Percentiles rank a stretch among this genome's conserved stretches.
These are phyloP conservation scores for Trachelus troglodyta DNA, from an alignment of 2,888 invertebrate genomes.

Conservation along the genomic window DNA sequence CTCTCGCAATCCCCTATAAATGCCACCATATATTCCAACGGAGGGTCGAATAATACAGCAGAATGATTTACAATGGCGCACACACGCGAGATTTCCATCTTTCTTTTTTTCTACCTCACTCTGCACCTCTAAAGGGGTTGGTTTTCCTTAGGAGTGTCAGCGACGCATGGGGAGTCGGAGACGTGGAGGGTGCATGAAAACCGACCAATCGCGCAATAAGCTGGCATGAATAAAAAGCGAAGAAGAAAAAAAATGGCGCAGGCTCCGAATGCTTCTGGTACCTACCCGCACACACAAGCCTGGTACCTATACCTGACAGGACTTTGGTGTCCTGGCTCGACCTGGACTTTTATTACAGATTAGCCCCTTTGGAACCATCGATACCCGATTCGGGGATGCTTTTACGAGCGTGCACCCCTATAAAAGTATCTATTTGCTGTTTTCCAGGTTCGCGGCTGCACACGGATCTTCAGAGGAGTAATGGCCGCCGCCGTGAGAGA, in stretches of 20 bases:
- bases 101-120: background rate
- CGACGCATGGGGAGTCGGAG: background rate
- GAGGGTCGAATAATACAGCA: background rate
- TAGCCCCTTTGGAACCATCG: slow-evolving; percentile 62
- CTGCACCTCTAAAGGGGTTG: background rate
- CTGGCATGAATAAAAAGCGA: background rate
- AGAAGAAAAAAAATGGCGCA: background rate
- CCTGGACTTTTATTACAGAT: slow-evolving; percentile 59
- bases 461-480: background rate
- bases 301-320: background rate
- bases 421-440: slow-evolving; percentile 61
- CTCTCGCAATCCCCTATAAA: background rate
- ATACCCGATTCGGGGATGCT: slow-evolving; percentile 50
- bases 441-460: slow-evolving; percentile 35
- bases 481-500: background rate
- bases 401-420: slow-evolving; percentile 52
- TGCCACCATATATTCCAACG: background rate
- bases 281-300: background rate
- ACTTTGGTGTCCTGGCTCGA: background rate
- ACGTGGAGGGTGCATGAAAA: background rate
- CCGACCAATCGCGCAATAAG: background rate
- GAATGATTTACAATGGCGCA: background rate
- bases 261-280: background rate
- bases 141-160: background rate
- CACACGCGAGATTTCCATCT: background rate